A percentile compares a stretch with the other conserved stretches of the same genome.
Evolutionary conservation across 2,113 vertebrate species (phyloP).

Genomic region (Notechis scutatus): DNA sequence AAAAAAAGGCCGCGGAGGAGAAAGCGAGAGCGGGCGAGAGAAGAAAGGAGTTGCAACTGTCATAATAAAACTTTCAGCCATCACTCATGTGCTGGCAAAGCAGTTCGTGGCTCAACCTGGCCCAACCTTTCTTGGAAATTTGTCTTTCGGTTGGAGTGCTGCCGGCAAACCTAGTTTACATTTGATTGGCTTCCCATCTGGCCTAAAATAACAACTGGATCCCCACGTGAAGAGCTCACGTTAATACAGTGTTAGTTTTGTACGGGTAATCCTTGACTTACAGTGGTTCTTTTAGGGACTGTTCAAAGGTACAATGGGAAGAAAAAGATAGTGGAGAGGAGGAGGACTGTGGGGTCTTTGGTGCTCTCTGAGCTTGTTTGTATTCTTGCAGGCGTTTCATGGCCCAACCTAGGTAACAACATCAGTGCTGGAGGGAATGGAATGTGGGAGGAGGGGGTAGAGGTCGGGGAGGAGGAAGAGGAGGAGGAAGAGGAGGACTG

Average conservation of each 20-base stretch:
- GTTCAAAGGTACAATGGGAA: background rate
- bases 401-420: too few species aligned
- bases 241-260: background rate
- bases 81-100: constrained; percentile 3
- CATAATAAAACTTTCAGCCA: background rate
- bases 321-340: background rate
- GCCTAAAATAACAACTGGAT: background rate
- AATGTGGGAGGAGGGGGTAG: too few species aligned
- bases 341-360: too few species aligned
- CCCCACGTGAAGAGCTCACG: background rate
- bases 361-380: too few species aligned
- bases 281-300: background rate
- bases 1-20: constrained; percentile 1
- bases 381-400: too few species aligned
- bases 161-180: background rate
- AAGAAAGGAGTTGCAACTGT: constrained; percentile 17
- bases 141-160: background rate
- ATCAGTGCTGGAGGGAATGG: too few species aligned
- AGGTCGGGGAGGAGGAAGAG: too few species aligned
- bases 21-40: background rate
- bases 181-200: background rate
- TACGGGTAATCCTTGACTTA: background rate
- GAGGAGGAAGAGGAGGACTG: too few species aligned
- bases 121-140: background rate
- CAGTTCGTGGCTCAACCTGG: background rate